phyloP scores from a whole-genome alignment of 2,888 invertebrate genomes.

The Lasioglossum leucozonium region DNA sequence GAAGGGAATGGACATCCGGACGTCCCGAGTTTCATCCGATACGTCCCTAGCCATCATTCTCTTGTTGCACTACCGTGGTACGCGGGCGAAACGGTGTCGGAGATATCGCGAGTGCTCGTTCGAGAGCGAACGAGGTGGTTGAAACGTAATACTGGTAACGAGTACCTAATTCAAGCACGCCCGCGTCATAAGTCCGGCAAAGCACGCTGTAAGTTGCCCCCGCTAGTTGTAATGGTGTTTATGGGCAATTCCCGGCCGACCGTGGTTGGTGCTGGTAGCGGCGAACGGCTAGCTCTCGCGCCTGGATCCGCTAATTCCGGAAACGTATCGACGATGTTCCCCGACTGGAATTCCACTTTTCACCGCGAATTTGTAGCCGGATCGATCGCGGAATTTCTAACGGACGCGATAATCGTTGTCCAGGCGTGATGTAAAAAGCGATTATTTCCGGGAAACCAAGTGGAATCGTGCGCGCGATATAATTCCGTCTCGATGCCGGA shows the following conservation, averaged over 20 bases:
- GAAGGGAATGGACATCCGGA: background rate
- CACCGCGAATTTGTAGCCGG: background rate
- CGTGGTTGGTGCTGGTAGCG: slow-evolving; percentile 65
- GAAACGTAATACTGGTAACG: slow-evolving; percentile 81
- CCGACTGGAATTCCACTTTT: slow-evolving; percentile 67
- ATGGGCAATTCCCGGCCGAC: slow-evolving; percentile 77
- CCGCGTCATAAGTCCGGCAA: slow-evolving; percentile 81
- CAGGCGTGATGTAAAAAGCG: background rate
- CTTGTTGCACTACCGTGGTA: slow-evolving; percentile 16
- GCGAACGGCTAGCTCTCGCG: slow-evolving; percentile 46
- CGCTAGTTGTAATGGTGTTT: slow-evolving; percentile 81
- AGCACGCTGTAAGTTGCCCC: slow-evolving; percentile 80
- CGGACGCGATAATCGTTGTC: background rate
- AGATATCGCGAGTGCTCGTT: slow-evolving; percentile 25
- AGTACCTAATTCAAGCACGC: slow-evolving; percentile 81
- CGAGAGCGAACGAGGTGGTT: slow-evolving; percentile 64
- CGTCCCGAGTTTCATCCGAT: slow-evolving; percentile 15
- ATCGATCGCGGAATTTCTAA: background rate
- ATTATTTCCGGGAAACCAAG: background rate
- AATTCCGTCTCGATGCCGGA: background rate
- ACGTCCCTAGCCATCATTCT: background rate
- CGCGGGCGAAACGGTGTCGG: slow-evolving; percentile 21
- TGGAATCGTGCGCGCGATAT: background rate
- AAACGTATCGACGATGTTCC: slow-evolving; percentile 67
- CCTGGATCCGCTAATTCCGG: slow-evolving; percentile 62